Evolutionary conservation across 2,888 invertebrate species (phyloP), one percentile per base, ranked within the genome.

Genomic region (Eristalinus sepulchralis): DNA sequence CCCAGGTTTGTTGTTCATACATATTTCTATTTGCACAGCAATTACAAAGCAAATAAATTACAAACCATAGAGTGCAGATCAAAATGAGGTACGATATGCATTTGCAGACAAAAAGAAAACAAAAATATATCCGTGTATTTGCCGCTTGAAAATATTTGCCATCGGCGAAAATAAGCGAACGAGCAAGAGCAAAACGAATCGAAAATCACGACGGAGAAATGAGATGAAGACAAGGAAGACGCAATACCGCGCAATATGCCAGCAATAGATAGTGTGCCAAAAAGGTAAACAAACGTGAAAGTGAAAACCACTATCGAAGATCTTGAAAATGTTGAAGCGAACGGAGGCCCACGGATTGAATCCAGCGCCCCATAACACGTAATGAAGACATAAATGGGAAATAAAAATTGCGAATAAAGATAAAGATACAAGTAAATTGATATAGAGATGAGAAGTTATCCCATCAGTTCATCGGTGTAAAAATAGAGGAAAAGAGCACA

Each of bases 331-430:
- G 27, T 8, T 4, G 20, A 47, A 62, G 62, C n/a, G 22, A 34
- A 72, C 10, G 60, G 68, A 81, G 64, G 59, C 57, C 75, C 64
- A 64, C 17, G 57, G 27, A 70, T 75, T 75, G 47, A 75, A 70
- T 76, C 70, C 70, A 81, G 63, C 81, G 27, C 75, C 57, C 59
- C 64, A 71, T 82, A 76, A 76, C 81, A 34, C 47, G 75, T 75
- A 75, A 68, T 70, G 68, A 81, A 81, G 55, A 75, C 33, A 67
- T 68, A 68, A 62, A 73, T 80, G 62, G 62, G 73, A 62, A 73
- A 64, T 57, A 70, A 81, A 81, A 75, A 47, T 33, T 57, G 62
- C 68, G 68, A 73, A 81, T 81, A 76, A 82, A 76, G 57, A 70
- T 63, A 70, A 57, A 81, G 59, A 68, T 57, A 64, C 64, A 47